Evolutionary conservation across 1,140 invertebrate genomes (phyloP), one percentile per base, ranked within the genome.

Genomic region (Pseudachorutes palmiensis): DNA sequence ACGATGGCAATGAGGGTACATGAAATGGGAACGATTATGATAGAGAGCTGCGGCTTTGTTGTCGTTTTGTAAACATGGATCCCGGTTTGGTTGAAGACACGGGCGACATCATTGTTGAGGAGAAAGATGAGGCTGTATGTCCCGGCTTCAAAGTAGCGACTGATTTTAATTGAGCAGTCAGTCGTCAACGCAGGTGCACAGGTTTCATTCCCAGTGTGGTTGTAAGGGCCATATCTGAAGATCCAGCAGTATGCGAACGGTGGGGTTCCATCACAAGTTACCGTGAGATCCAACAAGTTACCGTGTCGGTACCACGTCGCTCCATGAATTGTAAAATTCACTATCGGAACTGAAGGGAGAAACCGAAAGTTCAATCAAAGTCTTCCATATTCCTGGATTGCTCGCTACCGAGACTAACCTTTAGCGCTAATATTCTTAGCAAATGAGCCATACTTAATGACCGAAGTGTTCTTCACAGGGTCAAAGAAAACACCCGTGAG

Each of bases 1-100:
- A 91, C 88, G 14, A 91, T 83, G 1, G 90, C 90, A 1, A 88
- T 81, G 36, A 90, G 79, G 61, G 86, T 87, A 75, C 88, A 91
- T 2, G 84, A 82, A 16, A 92, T 86, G 16, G 90, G 90, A 0
- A 93, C 88, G 41, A 92, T 84, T 1, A 92, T 90, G 1, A 93
- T 88, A 0, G 89, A 91, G 62, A 93, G 77, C 74, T 91, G 89
- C 1, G 88, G 83, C 72, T 89, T 86, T 55, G 83, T 84, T 41
- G 82, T 83, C 3, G 85, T 89, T 91, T 77, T 68, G 65, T 72
- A 74, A 19, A 72, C 70, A 65, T 70, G 41, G 26, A 93, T 84
- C 24, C 84, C 85, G 28, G 89, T 80, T 51, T 85, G 84, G 67
- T 84, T 85, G 19, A 88, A 81, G 59, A 79, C 80, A 70, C 82